Base-by-base conservation (phyloP, 2,797 vertebrate species). In the Pogoniulus pusillus region DNA sequence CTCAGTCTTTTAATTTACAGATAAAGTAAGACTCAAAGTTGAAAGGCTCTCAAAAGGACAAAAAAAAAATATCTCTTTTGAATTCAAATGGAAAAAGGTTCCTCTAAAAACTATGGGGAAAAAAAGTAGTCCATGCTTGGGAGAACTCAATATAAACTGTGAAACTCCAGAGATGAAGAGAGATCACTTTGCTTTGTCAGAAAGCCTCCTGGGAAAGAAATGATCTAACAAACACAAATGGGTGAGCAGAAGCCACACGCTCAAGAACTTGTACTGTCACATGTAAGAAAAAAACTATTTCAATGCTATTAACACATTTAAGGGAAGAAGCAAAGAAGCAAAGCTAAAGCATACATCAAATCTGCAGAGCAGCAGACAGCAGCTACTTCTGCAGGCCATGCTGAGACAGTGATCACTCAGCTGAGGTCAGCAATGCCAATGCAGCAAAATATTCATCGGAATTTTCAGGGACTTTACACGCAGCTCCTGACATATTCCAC, bases 341-440 rank as follows among this genome's bases (percentile, higher is more conserved):
- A 57, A 34, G 22, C 64, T 29, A 23, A 82, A 59, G 22, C 5
- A 22, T 1, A 10, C 15, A 4, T 45, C 19, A 45, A 22, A 35
- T 9, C 75, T 43, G 47, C 15, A 30, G 35, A 8, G 17, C 32
- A 60, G 41, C 1, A 41, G 29, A 15, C 16, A 39, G 19, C 14
- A 35, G 71, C 70, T n/a, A 12, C 34, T 23, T 22, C 65, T 5
- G 41, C 3, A 2, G 1, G 9, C 19, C 12, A 4, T 1, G 37
- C 1, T 9, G 35, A 18, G 69, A 34, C 45, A 13, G 13, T 2
- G 55, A 75, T 47, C 12, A 1, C 64, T 62, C 47, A 8, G 63
- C 82, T 58, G 60, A 90, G 55, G 32, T 30, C 74, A 35, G 65
- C 1, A 4, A 66, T 37, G 13, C 70, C 65, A 27, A 12, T 1